Evolutionary conservation across 2,797 vertebrate genomes (phyloP), one percentile per base, ranked within the genome.

Genomic region (Crypturellus tataupa): DNA sequence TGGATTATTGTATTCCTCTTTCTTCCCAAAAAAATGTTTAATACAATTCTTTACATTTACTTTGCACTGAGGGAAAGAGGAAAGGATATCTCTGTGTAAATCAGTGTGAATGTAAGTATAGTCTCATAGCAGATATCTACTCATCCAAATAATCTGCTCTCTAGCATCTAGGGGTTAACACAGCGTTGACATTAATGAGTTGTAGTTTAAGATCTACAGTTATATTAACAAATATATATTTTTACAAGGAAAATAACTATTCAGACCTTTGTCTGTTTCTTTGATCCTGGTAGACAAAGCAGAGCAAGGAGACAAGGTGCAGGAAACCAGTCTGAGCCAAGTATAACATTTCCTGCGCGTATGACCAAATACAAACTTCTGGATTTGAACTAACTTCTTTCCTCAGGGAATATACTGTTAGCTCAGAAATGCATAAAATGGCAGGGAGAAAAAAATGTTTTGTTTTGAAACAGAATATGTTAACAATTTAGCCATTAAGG

Each of bases 21-120:
- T 90, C 59, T 82, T 79, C 85, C 56, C n/a, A 89, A 79, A 91
- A 64, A 79, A 78, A 2, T 13, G 8, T 68, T 17, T 47, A 80
- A 76, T 12, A 65, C 14, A 13, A 71, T 79, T 9, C 3, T 23
- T 53, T 64, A 12, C 7, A 17, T 44, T 62, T 68, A 5, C 3
- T 29, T 53, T 60, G 12, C 7, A 15, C 53, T 55, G 49, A 84
- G 46, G 76, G 40, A 86, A 93, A 58, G 15, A 6, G 6, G 20
- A 59, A 84, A 59, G 10, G 8, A 40, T 11, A 60, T 0, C 4
- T 29, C 68, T 40, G 20, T 44, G 25, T 73, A 78, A 79, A 89
- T 53, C 75, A 77, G 2, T 2, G 4, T 31, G 53, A 91, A 49
- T 6, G 1, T 62, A 29, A 79, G 12, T 7, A 39, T 24, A 25